Evolutionary conservation across 2,888 invertebrate genomes (phyloP).

Genomic region (Nomada goodeniana): DNA sequence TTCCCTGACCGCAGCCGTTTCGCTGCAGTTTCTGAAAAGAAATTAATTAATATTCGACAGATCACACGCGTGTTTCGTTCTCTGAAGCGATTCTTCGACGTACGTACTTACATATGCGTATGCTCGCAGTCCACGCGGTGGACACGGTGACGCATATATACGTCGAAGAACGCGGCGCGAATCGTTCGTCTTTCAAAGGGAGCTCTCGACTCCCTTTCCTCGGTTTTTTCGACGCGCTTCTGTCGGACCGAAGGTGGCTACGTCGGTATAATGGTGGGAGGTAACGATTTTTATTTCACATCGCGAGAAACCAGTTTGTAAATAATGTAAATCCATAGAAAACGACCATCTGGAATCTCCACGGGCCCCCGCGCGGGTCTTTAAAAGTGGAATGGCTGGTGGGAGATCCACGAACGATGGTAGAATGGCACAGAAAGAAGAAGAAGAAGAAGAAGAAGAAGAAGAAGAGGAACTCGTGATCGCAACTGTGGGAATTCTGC

Average conservation of each 20-base stretch:
- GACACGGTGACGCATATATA: constrained; percentile 40
- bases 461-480: constrained; percentile 27
- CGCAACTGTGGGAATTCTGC: constrained; percentile 48
- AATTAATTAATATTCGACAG: too few species aligned
- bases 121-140: not conserved
- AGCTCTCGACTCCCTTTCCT: constrained; percentile 3
- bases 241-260: constrained; percentile 60
- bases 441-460: constrained; percentile 13
- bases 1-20: too few species aligned
- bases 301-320: constrained; percentile 80
- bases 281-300: constrained; percentile 77
- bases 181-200: constrained; percentile 55
- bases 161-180: constrained; percentile 40
- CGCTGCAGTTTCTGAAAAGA: too few species aligned
- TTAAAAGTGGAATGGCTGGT: constrained; percentile 71
- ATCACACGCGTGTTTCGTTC: not conserved
- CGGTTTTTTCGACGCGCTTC: constrained; percentile 42
- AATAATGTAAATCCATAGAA: constrained; percentile 80
- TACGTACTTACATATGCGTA: constrained; percentile 27
- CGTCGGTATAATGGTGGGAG: constrained; percentile 54
- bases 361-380: constrained; percentile 63
- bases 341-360: constrained; percentile 66
- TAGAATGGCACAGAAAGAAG: not conserved
- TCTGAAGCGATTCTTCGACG: constrained; percentile 1
- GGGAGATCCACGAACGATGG: constrained; percentile 17